Conservation (phyloP, 2,113 vertebrate genomes). For the Morone chrysops region DNA sequence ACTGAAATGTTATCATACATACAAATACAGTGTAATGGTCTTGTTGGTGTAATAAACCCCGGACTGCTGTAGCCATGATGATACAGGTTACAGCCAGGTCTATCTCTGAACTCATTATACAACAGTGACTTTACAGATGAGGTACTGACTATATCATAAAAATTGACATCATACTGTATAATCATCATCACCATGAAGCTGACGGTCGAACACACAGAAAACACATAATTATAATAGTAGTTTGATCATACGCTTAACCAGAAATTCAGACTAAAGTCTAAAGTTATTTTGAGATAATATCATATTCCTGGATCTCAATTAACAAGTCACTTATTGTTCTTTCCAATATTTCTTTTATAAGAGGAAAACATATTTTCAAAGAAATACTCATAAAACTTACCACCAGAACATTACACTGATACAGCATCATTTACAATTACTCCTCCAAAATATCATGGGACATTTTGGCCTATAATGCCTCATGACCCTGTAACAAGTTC, state of each 20-base stretch:
- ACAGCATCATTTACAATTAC: conserved; percentile 12
- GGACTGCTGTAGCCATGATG: not conserved
- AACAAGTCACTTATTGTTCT: not conserved
- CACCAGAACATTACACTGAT: not conserved
- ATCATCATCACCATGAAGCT: not conserved
- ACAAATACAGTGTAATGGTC: conserved; percentile 61
- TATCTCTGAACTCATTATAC: conserved; percentile 4
- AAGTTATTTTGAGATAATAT: conserved; percentile 7
- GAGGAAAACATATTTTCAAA: conserved; percentile 31
- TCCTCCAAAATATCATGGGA: conserved; percentile 28
- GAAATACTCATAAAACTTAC: not conserved
- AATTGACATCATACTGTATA: not conserved
- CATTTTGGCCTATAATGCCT: conserved; percentile 20
- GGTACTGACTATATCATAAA: conserved; percentile 9
- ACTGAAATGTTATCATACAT: conserved; percentile 55
- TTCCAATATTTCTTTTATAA: not conserved
- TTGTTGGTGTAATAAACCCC: conserved; percentile 6
- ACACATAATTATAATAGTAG: conserved; percentile 8
- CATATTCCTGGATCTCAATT: not conserved
- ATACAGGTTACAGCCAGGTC: not conserved
- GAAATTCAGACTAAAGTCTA: not conserved
- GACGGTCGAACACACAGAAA: conserved; percentile 27
- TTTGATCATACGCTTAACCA: not conserved
- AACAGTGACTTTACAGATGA: conserved; percentile 17
- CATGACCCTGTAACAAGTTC: not conserved